Evolutionary conservation across 2,888 invertebrate species (phyloP).

Genomic region (Thecophora atra): DNA sequence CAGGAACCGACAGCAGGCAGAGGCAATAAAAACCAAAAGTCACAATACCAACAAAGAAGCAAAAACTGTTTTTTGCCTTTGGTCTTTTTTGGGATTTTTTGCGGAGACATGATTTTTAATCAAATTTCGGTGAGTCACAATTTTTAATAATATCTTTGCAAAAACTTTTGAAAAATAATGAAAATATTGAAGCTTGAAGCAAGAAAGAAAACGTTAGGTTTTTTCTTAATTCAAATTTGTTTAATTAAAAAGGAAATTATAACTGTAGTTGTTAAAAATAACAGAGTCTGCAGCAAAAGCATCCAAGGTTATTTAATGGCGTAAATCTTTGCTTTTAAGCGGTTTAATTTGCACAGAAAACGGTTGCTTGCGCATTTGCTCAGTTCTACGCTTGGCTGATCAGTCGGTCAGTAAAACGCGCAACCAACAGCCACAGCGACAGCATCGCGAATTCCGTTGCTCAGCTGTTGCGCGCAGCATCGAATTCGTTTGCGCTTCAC

Average conservation of each 20-base stretch:
- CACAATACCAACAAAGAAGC: constrained; percentile 32
- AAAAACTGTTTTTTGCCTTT: not conserved
- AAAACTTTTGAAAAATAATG: not conserved
- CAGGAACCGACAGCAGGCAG: not conserved
- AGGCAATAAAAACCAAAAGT: constrained; percentile 4
- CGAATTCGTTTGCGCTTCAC: too few relatives aligned
- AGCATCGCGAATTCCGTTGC: too few relatives aligned
- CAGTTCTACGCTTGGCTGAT: too few relatives aligned
- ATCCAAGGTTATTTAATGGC: not conserved
- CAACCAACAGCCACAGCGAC: too few relatives aligned
- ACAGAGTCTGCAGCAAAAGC: not conserved
- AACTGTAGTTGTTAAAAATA: not conserved
- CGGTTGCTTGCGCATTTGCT: too few relatives aligned
- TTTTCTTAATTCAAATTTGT: too few relatives aligned
- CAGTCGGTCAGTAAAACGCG: too few relatives aligned
- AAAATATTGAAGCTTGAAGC: not conserved
- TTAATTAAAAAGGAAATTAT: too few relatives aligned
- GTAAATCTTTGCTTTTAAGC: too few relatives aligned
- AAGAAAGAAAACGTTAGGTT: not conserved
- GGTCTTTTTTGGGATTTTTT: constrained; percentile 44
- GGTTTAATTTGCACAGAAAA: too few relatives aligned
- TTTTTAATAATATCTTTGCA: not conserved
- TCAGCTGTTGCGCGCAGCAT: too few relatives aligned
- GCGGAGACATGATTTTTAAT: constrained; percentile 61
- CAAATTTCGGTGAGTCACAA: constrained; percentile 57